Conservation (phyloP, 2,797 vertebrate species). For the Sciurus vulgaris region DNA sequence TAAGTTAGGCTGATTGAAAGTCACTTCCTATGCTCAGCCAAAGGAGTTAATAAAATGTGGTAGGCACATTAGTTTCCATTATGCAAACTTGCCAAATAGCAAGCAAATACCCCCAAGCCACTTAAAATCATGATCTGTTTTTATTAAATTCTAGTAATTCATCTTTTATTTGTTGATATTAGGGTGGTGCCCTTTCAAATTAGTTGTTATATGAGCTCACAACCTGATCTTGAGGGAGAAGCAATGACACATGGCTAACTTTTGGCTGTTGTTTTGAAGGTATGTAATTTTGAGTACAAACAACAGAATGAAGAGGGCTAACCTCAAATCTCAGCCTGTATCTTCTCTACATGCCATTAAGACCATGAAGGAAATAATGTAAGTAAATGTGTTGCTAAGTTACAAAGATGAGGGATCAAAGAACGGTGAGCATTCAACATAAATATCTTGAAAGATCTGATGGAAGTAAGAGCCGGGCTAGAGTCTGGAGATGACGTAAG, state of each 20-base stretch:
- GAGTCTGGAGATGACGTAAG: not conserved
- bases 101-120: conserved; percentile 12
- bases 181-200: not conserved
- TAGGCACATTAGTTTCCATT: conserved; percentile 55
- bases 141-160: conserved; percentile 55
- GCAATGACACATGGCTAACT: not conserved
- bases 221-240: not conserved
- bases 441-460: conserved; percentile 26
- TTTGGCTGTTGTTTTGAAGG: not conserved
- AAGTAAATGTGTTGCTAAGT: not conserved
- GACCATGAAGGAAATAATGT: not conserved
- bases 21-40: conserved; percentile 6
- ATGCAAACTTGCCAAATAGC: conserved; percentile 27
- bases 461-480: not conserved
- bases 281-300: not conserved
- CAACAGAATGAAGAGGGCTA: not conserved
- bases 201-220: not conserved
- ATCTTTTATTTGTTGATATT: conserved; percentile 44
- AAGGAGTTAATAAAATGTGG: conserved; percentile 59
- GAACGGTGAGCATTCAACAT: not conserved
- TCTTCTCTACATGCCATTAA: not conserved
- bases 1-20: conserved; percentile 25
- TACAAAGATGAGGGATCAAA: not conserved
- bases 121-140: conserved; percentile 54
- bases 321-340: not conserved